These are phyloP conservation scores for Drosophila asahinai DNA, from an alignment of 1,140 invertebrate genomes.

Conservation along the genomic window DNA sequence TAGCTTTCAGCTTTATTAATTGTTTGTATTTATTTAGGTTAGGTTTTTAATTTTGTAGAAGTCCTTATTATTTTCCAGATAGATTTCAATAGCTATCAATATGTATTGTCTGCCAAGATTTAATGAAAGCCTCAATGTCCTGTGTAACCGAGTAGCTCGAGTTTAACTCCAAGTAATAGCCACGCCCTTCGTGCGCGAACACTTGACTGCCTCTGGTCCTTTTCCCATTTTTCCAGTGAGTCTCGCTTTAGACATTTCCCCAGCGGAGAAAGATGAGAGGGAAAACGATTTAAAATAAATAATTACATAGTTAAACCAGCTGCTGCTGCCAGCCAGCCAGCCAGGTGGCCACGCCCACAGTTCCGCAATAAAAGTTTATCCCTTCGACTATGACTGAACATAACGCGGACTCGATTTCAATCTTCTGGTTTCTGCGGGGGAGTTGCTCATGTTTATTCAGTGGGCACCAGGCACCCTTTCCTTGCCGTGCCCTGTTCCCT, in stretches of 20 bases:
- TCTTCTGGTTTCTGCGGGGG: conserved; percentile 41
- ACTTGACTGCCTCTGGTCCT: conserved; percentile 14
- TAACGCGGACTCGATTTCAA: conserved; percentile 68
- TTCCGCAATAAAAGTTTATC: conserved; percentile 31
- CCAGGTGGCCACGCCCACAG: conserved; percentile 23
- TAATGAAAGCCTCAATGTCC: not conserved
- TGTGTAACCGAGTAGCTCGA: not conserved
- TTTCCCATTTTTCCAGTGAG: conserved; percentile 3
- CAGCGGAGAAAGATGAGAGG: conserved; percentile 31
- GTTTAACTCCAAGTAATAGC: conserved; percentile 1
- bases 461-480: not conserved
- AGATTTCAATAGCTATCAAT: not conserved
- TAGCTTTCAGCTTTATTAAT: not conserved
- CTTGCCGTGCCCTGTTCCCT: not conserved
- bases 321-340: conserved; percentile 18
- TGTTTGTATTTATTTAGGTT: not conserved
- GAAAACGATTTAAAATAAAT: conserved; percentile 66
- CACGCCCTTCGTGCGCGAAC: conserved; percentile 26
- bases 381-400: conserved; percentile 22
- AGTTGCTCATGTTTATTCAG: conserved; percentile 74
- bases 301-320: conserved; percentile 59
- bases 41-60: not conserved
- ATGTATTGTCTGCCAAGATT: not conserved
- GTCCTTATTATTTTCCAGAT: not conserved
- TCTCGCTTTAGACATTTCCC: not conserved